A percentile compares a stretch with the other conserved stretches of the same genome.
Evolutionary conservation across 2,113 vertebrate genomes (phyloP).

Genomic region (Tonatia bakeri): DNA sequence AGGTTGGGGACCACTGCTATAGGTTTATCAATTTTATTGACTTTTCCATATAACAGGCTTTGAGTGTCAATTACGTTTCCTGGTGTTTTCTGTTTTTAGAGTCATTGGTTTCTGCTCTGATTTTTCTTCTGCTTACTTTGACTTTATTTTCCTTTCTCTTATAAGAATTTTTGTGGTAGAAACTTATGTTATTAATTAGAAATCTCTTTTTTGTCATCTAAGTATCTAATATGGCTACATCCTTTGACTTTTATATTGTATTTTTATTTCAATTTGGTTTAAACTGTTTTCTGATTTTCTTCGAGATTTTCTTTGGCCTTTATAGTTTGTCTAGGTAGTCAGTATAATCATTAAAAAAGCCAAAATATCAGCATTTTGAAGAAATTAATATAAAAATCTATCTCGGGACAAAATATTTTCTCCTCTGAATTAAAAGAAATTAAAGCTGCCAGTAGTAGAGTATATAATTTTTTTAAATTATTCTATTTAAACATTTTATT

Average conservation of each 20-base stretch:
- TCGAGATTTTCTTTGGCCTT: neutral
- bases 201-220: neutral
- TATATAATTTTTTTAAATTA: neutral
- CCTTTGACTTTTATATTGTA: neutral
- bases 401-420: neutral
- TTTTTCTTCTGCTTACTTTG: neutral
- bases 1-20: too few relatives aligned
- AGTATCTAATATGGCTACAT: neutral
- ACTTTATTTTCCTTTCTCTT: neutral
- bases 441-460: neutral
- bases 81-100: neutral
- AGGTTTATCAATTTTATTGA: neutral
- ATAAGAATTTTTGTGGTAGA: neutral
- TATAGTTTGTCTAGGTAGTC: neutral
- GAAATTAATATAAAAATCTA: neutral
- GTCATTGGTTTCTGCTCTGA: neutral
- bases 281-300: constrained; percentile 14
- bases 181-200: neutral
- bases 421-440: neutral
- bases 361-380: neutral
- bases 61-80: neutral
- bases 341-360: neutral
- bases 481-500: neutral
- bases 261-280: neutral
- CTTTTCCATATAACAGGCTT: neutral